phyloP scores from a whole-genome alignment of 2,797 vertebrate genomes.

The Erpetoichthys calabaricus region DNA sequence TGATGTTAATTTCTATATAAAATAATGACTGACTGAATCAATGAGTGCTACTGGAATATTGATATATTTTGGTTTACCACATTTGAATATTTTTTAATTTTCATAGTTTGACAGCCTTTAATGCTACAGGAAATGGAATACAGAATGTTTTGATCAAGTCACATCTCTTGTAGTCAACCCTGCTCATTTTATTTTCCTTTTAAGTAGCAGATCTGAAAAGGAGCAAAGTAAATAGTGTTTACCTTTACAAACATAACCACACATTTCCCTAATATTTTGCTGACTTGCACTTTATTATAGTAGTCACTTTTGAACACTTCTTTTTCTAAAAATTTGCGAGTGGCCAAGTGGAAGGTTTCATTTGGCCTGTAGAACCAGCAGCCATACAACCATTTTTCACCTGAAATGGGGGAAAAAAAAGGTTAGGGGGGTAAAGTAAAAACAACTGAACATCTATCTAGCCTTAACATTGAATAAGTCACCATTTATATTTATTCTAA shows the following conservation, averaged over 20 bases:
- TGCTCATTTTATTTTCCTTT: no score
- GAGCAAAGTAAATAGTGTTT: conserved; percentile 3
- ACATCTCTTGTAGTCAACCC: no score
- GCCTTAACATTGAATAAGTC: background rate
- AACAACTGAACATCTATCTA: background rate
- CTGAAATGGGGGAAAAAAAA: conserved; percentile 37
- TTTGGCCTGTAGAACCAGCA: conserved; percentile 98
- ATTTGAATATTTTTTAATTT: no score
- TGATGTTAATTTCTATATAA: no score
- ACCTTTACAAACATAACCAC: conserved; percentile 99
- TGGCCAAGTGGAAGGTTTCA: conserved; percentile 94
- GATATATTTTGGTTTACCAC: no score
- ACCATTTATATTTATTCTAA: no score
- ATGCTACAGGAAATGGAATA: no score
- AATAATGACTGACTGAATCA: no score
- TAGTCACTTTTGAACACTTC: conserved; percentile 98
- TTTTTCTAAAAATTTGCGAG: conserved; percentile 93
- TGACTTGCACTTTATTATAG: conserved; percentile 93
- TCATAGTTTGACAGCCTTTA: no score
- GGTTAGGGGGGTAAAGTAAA: background rate
- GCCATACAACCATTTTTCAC: conserved; percentile 94
- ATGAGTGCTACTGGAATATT: no score
- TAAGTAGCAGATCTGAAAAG: no score
- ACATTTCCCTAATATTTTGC: conserved; percentile 94
- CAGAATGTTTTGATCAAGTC: no score